Evolutionary conservation across 2,888 invertebrate genomes (phyloP).

Genomic region (Mythimna albipuncta): DNA sequence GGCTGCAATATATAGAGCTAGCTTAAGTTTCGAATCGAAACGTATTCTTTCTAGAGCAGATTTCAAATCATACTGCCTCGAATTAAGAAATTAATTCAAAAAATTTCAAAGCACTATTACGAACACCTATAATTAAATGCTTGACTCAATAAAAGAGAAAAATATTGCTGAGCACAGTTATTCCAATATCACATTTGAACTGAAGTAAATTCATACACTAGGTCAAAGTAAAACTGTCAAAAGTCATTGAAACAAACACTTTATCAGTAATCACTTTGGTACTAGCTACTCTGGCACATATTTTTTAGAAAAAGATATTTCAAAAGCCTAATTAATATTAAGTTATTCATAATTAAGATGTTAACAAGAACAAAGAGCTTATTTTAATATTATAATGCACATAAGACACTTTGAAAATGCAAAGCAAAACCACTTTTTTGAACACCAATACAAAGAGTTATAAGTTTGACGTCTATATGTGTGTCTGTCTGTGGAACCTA

Average conservation of each 20-base stretch:
- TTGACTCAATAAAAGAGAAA: constrained; percentile 54
- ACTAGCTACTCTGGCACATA: constrained; percentile 54
- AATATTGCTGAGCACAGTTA: constrained; percentile 57
- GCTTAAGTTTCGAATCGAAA: constrained; percentile 14
- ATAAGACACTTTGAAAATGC: constrained; percentile 55
- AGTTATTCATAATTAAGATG: constrained; percentile 26
- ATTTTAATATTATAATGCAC: constrained; percentile 35
- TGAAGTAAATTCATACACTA: constrained; percentile 49
- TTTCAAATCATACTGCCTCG: constrained; percentile 30
- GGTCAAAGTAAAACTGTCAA: constrained; percentile 41
- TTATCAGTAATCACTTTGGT: constrained; percentile 31
- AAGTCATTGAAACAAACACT: constrained; percentile 1
- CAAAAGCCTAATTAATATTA: constrained; percentile 17
- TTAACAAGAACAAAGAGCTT: constrained; percentile 40
- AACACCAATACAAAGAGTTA: too few species aligned
- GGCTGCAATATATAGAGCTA: not conserved
- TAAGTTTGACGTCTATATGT: too few species aligned
- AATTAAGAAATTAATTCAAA: constrained; percentile 24
- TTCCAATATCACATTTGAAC: constrained; percentile 62
- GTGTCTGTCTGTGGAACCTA: too few species aligned
- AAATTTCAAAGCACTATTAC: constrained; percentile 31
- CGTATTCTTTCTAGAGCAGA: not conserved
- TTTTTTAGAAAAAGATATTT: constrained; percentile 30
- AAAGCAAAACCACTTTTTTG: constrained; percentile 20
- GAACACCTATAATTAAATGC: constrained; percentile 51